Evolutionary conservation across 92 coral and sea anemone species (phyloP), one percentile per base, ranked within the genome.

Genomic region (Isaurus tuberculatus): DNA sequence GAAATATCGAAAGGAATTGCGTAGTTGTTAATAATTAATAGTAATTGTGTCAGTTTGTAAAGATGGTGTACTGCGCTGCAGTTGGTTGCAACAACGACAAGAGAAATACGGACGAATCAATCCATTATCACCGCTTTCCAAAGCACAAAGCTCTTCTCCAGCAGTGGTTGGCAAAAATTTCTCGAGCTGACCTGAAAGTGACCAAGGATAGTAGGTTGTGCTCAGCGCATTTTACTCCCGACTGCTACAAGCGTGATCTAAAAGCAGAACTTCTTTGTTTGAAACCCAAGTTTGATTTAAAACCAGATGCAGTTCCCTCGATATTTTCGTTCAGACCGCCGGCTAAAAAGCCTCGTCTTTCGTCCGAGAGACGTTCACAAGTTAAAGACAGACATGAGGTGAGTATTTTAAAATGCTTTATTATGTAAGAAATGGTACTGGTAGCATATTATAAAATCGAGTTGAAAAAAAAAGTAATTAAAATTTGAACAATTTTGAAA

Each of bases 131-230:
- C 15, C 71, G 71, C 37, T 65, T 65, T 65, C 67, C 71, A 65
- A 65, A 65, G 11, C 71, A 42, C 15, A 65, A 65, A 65, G 71
- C 71, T 65, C 71, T 65, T 65, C 42, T 65, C 42, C 71, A 65
- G 23, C 71, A 65, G 36, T 85, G 83, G 83, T 37, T 85, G 55
- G 69, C 83, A 31, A 85, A 85, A 77, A 85, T 73, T 48, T 84
- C 73, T 36, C 61, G 40, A 65, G 71, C 71, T 65, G 71, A 65
- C 71, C 71, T 65, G 22, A 60, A 26, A 46, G 51, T 64, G 36
- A 27, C 75, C 2, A 85, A 85, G 79, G 65, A 42, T 49, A 34
- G 74, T n/a, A 49, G 65, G 65, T 48, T 85, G 49, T 85, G 77
- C 57, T 75, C 83, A 1, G 55, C 74, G 20, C 83, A 73, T 40